Conservation (phyloP, 2,113 vertebrate species). For the Muscicapa adusta region DNA sequence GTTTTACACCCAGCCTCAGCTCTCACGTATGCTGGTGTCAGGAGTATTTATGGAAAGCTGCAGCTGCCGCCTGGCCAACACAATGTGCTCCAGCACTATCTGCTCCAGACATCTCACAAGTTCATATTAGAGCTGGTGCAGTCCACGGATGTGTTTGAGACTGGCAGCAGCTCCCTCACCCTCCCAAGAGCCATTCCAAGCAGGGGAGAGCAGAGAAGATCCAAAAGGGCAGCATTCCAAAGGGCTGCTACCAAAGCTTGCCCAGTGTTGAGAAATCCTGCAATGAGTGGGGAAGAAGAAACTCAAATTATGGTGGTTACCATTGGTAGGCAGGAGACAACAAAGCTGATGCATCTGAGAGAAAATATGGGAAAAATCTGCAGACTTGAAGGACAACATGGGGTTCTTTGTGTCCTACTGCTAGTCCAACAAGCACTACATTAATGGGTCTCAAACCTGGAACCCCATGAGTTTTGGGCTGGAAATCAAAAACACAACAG, state of each 20-base stretch:
- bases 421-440: not conserved
- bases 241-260: fast-evolving
- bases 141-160: not conserved
- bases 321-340: not conserved
- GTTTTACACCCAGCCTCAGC: not conserved
- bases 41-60: not conserved
- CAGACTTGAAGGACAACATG: fast-evolving
- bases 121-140: not conserved
- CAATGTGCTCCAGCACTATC: conserved; percentile 1
- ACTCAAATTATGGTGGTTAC: not conserved
- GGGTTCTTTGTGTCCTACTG: not conserved
- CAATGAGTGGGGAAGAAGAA: fast-evolving
- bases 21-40: not conserved
- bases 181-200: not conserved
- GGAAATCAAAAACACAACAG: not conserved
- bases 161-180: not conserved
- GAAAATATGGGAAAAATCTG: not conserved
- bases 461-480: not conserved
- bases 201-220: not conserved
- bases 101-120: conserved; percentile 39
- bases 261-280: not conserved
- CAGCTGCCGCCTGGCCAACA: fast-evolving
- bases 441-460: not conserved
- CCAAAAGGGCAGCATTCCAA: fast-evolving
- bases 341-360: not conserved